A percentile compares a stretch with the other conserved stretches of the same genome.
Evolutionary conservation across 2,888 invertebrate species (phyloP).

Genomic region (Xanthia togata): DNA sequence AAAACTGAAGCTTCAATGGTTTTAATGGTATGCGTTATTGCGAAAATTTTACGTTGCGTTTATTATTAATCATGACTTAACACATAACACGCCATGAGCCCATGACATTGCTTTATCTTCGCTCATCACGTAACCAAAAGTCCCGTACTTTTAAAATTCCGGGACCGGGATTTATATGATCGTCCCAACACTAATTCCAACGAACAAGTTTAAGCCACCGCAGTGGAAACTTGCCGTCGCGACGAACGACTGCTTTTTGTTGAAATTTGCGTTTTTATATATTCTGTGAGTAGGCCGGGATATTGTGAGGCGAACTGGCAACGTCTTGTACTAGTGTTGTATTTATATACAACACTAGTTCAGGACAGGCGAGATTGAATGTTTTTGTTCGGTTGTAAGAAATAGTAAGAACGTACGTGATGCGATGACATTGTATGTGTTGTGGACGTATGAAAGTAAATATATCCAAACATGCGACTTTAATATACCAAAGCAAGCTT

Average conservation of each 20-base stretch:
- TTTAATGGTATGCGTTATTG: neutral
- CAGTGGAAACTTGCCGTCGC: conserved; percentile 68
- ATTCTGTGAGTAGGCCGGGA: conserved; percentile 46
- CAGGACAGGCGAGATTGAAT: conserved; percentile 30
- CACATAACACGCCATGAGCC: neutral
- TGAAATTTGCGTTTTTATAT: conserved; percentile 70
- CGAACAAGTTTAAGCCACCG: conserved; percentile 73
- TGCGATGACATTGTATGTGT: neutral
- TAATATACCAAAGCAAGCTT: neutral
- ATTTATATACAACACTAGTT: conserved; percentile 35
- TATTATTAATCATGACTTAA: too few species aligned
- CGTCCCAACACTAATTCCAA: conserved; percentile 65
- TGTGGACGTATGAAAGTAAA: neutral
- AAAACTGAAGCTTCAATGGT: neutral
- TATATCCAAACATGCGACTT: neutral
- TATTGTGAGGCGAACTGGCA: conserved; percentile 29
- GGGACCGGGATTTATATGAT: conserved; percentile 59
- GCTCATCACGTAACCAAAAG: conserved; percentile 51
- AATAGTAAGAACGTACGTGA: conserved; percentile 3
- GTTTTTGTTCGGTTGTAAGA: conserved; percentile 25
- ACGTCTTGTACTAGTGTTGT: conserved; percentile 52
- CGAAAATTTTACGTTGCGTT: neutral
- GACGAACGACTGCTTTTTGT: conserved; percentile 69
- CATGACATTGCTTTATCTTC: conserved; percentile 23
- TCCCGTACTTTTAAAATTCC: conserved; percentile 48